Evolutionary conservation across 2,888 invertebrate species (phyloP).

Genomic region (Gastracanthus pulcherrimus): DNA sequence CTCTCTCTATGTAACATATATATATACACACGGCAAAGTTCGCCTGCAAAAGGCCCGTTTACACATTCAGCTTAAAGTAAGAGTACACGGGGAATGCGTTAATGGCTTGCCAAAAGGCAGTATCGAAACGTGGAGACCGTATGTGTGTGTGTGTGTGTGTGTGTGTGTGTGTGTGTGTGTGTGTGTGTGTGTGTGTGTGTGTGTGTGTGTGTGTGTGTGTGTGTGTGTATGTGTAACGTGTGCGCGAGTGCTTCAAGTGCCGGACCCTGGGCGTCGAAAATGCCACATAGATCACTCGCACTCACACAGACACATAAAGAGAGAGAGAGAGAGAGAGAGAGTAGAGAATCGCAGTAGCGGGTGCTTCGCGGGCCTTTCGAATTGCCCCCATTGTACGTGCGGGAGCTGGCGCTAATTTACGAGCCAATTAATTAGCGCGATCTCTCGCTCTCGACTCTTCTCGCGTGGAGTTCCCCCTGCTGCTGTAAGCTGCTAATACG

Average conservation of each 20-base stretch:
- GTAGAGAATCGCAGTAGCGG: background rate
- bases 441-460: background rate
- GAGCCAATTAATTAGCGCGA: constrained; percentile 76
- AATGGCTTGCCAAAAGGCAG: constrained; percentile 53
- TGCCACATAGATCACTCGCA: constrained; percentile 74
- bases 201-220: no score
- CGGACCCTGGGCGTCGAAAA: constrained; percentile 60
- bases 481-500: background rate
- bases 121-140: no score
- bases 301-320: background rate
- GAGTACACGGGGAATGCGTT: constrained; percentile 60
- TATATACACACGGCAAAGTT: no score
- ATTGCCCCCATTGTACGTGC: constrained; percentile 67
- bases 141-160: no score
- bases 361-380: constrained; percentile 20
- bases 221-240: no score
- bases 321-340: no score
- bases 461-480: background rate
- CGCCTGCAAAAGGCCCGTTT: constrained; percentile 25
- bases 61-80: constrained; percentile 8
- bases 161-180: no score
- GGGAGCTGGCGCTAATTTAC: constrained; percentile 72
- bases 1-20: no score
- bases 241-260: background rate
- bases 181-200: no score